phyloP scores from a whole-genome alignment of 2,888 invertebrate genomes.

The Drosophila nr. medialis region DNA sequence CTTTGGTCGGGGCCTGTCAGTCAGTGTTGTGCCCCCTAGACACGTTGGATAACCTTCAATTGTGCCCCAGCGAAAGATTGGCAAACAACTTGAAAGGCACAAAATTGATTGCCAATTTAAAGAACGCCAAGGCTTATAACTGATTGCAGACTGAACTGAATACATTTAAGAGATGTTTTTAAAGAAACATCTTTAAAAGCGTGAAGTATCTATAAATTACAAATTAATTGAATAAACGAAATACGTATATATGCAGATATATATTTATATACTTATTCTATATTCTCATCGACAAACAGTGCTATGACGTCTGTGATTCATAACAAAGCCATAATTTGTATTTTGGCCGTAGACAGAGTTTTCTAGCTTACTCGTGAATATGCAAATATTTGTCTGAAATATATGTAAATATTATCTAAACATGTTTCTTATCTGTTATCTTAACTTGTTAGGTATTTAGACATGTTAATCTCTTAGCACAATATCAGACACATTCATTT shows the following conservation, averaged over 20 bases:
- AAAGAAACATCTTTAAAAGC: background rate
- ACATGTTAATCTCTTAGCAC: slow-evolving; percentile 2
- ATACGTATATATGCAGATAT: no score
- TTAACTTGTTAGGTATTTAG: background rate
- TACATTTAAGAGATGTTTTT: background rate
- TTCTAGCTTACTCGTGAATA: background rate
- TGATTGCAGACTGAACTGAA: slow-evolving; percentile 6
- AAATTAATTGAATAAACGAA: background rate
- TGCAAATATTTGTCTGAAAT: background rate
- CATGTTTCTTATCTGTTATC: slow-evolving; percentile 3
- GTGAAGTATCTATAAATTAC: background rate
- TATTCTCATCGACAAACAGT: no score
- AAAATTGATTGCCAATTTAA: slow-evolving; percentile 44
- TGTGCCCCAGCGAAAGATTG: slow-evolving; percentile 41
- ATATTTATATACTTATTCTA: background rate
- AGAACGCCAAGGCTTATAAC: slow-evolving; percentile 12
- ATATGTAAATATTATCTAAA: background rate
- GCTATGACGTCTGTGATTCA: background rate
- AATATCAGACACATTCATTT: slow-evolving; percentile 1
- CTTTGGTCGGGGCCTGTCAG: background rate
- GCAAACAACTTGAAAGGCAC: slow-evolving; percentile 37
- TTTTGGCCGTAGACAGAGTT: background rate
- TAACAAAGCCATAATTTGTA: background rate
- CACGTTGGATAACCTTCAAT: slow-evolving; percentile 56
- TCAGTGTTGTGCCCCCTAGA: slow-evolving; percentile 31